Evolutionary conservation across 2,797 vertebrate genomes (phyloP).

Genomic region (Sebastes itinus): DNA sequence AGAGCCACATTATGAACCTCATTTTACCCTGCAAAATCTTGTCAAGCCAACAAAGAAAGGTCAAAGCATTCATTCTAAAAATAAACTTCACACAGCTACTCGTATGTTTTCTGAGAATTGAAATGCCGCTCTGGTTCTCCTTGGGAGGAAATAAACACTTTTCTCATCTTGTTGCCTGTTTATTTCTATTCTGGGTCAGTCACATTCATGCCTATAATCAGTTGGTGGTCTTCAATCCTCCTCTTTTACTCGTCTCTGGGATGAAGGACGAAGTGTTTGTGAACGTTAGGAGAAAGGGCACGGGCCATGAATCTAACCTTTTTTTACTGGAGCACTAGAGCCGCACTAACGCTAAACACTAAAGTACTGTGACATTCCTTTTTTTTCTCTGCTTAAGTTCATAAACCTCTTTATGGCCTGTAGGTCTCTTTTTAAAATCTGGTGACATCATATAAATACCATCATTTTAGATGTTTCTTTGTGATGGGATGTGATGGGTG

Average conservation of each 20-base stretch:
- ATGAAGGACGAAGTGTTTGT: background rate
- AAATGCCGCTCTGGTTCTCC: slow-evolving; percentile 1
- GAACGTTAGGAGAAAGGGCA: background rate
- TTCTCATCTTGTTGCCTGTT: slow-evolving; percentile 1
- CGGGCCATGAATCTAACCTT: background rate
- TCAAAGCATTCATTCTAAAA: slow-evolving; percentile 36
- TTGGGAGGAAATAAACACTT: background rate
- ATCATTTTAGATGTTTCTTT: background rate
- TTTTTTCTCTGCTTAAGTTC: background rate
- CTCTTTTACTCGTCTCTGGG: background rate
- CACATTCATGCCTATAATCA: background rate
- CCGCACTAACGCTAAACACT: background rate
- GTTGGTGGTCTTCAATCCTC: background rate
- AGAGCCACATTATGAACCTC: slow-evolving; percentile 5
- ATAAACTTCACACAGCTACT: slow-evolving; percentile 15
- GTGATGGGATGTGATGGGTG: background rate
- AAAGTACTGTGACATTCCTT: background rate
- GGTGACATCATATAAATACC: background rate
- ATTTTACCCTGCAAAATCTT: slow-evolving; percentile 23
- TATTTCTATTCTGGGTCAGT: slow-evolving; percentile 22
- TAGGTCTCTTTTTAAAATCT: slow-evolving; percentile 1
- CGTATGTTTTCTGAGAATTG: slow-evolving; percentile 15
- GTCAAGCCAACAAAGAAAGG: slow-evolving; percentile 48
- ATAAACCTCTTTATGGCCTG: slow-evolving; percentile 10
- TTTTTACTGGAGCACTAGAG: background rate